phyloP scores from a whole-genome alignment of 2,888 invertebrate genomes.

The Camponotus fellah region DNA sequence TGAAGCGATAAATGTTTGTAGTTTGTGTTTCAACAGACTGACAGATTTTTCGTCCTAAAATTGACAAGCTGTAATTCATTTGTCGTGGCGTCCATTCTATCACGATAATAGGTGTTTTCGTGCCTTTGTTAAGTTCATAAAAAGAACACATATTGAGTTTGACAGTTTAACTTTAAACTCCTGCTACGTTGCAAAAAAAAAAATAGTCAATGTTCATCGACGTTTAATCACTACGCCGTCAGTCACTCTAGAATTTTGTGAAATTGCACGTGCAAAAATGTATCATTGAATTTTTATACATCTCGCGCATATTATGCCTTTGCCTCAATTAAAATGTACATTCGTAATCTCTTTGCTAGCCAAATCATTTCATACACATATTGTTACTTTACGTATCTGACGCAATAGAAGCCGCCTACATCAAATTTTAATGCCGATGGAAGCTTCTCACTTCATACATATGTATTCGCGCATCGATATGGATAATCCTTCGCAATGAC shows the following conservation, averaged over 20 bases:
- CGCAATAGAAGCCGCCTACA: slow-evolving; percentile 14
- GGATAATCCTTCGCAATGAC: slow-evolving; percentile 44
- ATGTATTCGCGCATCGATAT: slow-evolving; percentile 53
- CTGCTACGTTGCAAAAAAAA: not conserved
- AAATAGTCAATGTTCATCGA: slow-evolving; percentile 5
- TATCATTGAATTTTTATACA: not conserved
- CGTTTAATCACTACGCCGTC: slow-evolving; percentile 39
- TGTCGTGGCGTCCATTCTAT: not conserved
- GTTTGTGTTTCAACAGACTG: not conserved
- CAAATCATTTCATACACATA: slow-evolving; percentile 37
- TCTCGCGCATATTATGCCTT: not conserved
- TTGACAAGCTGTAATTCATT: not conserved
- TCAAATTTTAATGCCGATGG: slow-evolving; percentile 51
- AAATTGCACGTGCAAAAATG: slow-evolving; percentile 9
- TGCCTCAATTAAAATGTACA: slow-evolving; percentile 33
- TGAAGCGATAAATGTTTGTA: not conserved
- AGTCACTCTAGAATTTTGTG: slow-evolving; percentile 16
- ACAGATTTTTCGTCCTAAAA: not conserved
- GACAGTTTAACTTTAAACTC: slow-evolving; percentile 11
- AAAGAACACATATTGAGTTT: not conserved
- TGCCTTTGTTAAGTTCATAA: slow-evolving; percentile 4
- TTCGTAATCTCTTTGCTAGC: slow-evolving; percentile 19
- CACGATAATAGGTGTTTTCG: not conserved
- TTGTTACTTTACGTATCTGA: slow-evolving; percentile 24
- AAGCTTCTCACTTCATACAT: slow-evolving; percentile 34